Evolutionary conservation across 2,888 invertebrate species (phyloP).

Genomic region (Chrysolina haemoptera): DNA sequence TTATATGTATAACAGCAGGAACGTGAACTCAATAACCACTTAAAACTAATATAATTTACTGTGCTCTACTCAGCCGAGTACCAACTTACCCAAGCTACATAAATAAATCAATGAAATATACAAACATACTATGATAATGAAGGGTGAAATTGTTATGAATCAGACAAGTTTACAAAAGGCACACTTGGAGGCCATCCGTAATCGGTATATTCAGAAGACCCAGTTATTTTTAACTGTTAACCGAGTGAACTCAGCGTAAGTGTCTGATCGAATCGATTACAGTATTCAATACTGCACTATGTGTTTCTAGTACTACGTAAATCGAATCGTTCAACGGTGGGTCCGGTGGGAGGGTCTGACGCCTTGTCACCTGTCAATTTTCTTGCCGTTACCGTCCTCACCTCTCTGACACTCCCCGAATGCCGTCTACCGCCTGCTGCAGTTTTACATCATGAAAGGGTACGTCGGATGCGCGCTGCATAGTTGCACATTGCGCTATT

Average conservation of each 20-base stretch:
- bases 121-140: too few species aligned
- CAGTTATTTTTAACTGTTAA: background rate
- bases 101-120: too few species aligned
- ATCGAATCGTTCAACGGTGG: slow-evolving; percentile 28
- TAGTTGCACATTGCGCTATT: slow-evolving; percentile 31
- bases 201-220: background rate
- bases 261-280: background rate
- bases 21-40: too few species aligned
- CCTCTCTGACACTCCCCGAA: too few species aligned
- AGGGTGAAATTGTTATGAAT: too few species aligned
- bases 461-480: slow-evolving; percentile 35
- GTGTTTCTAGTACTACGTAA: slow-evolving; percentile 13
- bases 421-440: background rate
- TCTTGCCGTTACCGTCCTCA: background rate
- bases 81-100: too few species aligned
- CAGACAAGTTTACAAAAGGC: background rate
- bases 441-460: slow-evolving; percentile 9
- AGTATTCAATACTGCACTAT: background rate
- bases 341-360: slow-evolving; percentile 19
- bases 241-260: background rate
- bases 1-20: too few species aligned
- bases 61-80: too few species aligned
- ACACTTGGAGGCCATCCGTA: background rate
- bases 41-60: too few species aligned
- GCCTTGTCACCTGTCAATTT: slow-evolving; percentile 35